Percentiles rank a stretch among this genome's conserved stretches.
phyloP scores from a whole-genome alignment of 2,113 vertebrate genomes.

The Beaufortia kweichowensis region DNA sequence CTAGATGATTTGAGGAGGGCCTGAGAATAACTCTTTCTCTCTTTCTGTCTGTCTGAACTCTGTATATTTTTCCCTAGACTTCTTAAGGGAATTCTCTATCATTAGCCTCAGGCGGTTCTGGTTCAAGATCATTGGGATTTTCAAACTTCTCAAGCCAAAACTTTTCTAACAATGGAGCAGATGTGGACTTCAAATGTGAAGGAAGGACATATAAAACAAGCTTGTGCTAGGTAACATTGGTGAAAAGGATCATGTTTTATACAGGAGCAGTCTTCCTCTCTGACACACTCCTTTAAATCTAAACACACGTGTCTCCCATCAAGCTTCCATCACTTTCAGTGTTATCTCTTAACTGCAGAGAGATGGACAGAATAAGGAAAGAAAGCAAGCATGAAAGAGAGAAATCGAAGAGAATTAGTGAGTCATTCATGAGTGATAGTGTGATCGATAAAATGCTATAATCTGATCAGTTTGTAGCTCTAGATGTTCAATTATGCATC shows the following conservation, averaged over 20 bases:
- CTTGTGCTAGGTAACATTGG: not conserved
- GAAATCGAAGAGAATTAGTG: slow-evolving; percentile 29
- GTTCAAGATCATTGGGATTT: not conserved
- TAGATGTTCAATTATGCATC: slow-evolving; percentile 23
- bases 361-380: slow-evolving; percentile 18
- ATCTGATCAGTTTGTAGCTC: slow-evolving; percentile 26
- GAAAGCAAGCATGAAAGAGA: not conserved
- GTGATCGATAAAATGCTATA: slow-evolving; percentile 15
- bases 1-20: slow-evolving; percentile 18
- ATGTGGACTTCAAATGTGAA: not conserved
- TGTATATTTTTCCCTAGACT: slow-evolving; percentile 9
- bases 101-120: slow-evolving; percentile 3
- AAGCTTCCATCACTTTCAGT: slow-evolving; percentile 9
- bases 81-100: slow-evolving; percentile 14
- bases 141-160: no score
- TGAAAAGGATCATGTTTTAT: not conserved
- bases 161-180: not conserved
- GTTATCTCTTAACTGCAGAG: slow-evolving; percentile 7
- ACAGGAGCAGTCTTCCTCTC: not conserved
- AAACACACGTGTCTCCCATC: not conserved
- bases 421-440: slow-evolving; percentile 28
- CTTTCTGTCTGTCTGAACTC: not conserved
- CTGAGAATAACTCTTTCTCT: not conserved
- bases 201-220: not conserved
- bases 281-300: not conserved